Evolutionary conservation across 2,797 vertebrate species (phyloP).

Genomic region (Anolis apletophallus): DNA sequence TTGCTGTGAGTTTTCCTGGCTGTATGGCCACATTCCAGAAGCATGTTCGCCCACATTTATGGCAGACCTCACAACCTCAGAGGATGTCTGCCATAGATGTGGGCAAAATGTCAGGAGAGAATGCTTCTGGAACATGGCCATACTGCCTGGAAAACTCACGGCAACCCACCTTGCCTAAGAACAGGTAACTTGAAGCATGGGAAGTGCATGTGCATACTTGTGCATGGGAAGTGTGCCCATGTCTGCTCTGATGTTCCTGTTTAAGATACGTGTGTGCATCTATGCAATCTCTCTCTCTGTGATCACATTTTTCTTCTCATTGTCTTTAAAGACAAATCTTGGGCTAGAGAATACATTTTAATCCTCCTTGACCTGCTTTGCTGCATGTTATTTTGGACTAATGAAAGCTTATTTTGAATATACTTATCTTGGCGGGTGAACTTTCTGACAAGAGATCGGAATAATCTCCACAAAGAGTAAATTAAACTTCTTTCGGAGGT

Average conservation of each 20-base stretch:
- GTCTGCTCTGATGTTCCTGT: constrained; percentile 5
- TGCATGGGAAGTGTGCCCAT: constrained; percentile 6
- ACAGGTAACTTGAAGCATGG: no score
- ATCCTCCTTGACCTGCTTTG: constrained; percentile 62
- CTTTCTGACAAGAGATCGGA: constrained; percentile 48
- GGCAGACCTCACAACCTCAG: no score
- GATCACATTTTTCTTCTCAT: constrained; percentile 52
- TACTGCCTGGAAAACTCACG: no score
- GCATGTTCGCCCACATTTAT: no score
- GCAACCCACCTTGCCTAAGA: no score
- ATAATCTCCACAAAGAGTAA: constrained; percentile 38
- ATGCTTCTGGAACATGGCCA: no score
- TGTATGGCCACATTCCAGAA: no score
- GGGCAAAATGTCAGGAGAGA: no score
- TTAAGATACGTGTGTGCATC: not conserved
- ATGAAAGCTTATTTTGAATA: constrained; percentile 58
- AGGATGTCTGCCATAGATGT: no score
- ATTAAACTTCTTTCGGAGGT: constrained; percentile 5
- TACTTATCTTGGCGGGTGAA: constrained; percentile 38
- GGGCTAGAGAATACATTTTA: constrained; percentile 63
- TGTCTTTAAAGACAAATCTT: constrained; percentile 62
- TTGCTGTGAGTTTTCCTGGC: no score
- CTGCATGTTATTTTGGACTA: constrained; percentile 56
- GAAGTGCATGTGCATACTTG: not conserved
- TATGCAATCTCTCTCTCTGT: not conserved